Conservation (phyloP, 2,888 invertebrate genomes). For the Melieria omissa region DNA sequence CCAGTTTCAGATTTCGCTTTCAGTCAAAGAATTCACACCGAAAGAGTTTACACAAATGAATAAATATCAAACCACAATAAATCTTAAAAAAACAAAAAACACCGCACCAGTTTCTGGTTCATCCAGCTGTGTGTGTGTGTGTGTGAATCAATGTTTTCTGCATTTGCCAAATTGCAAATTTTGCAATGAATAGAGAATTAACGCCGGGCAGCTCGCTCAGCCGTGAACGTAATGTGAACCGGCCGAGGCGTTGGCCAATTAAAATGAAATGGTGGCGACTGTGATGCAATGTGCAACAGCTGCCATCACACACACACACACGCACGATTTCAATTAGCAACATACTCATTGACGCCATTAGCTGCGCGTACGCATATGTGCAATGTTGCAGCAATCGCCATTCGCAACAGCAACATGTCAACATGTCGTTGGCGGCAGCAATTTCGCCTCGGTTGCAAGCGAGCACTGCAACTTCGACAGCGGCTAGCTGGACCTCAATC, state of each 20-base stretch:
- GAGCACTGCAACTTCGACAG: too few relatives aligned
- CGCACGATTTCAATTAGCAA: conserved; percentile 19
- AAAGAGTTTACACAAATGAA: too few relatives aligned
- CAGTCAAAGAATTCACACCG: conserved; percentile 6
- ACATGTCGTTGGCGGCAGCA: too few relatives aligned
- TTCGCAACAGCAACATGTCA: too few relatives aligned
- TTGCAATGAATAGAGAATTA: not conserved
- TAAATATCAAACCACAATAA: too few relatives aligned
- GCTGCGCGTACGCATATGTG: not conserved
- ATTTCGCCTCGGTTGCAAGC: too few relatives aligned
- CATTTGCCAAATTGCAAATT: not conserved
- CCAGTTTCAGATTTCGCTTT: conserved; percentile 26
- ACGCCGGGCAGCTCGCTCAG: not conserved
- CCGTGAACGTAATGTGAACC: not conserved
- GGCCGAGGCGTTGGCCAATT: not conserved
- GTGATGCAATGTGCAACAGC: conserved; percentile 8
- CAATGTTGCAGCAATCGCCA: too few relatives aligned
- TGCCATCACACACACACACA: not conserved
- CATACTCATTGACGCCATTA: not conserved
- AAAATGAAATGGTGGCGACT: not conserved
- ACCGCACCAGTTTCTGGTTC: conserved; percentile 4
- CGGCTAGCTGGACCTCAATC: too few relatives aligned
- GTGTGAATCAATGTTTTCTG: not conserved
- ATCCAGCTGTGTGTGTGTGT: not conserved
- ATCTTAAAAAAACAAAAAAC: too few relatives aligned